Conservation (phyloP, 2,888 invertebrate species). For the Rotaria socialis region DNA sequence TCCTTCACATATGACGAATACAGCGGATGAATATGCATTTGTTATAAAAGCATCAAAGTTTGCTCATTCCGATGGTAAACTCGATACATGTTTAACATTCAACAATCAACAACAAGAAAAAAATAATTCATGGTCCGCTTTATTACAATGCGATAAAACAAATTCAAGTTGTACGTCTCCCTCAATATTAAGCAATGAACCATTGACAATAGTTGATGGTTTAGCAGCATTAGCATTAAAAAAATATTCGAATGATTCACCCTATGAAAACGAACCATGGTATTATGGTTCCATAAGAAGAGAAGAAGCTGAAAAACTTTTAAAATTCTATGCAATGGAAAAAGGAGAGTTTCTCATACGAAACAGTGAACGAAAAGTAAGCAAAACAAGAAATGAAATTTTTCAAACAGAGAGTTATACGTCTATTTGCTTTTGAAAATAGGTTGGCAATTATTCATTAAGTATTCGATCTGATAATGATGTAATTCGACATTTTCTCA, state of each 20-base stretch:
- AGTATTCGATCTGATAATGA: conserved; percentile 81
- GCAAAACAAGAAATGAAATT: neutral
- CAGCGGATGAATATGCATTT: conserved; percentile 10
- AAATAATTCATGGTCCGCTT: neutral
- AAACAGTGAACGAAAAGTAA: conserved; percentile 97
- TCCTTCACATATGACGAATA: conserved; percentile 7
- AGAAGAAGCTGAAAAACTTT: conserved; percentile 87
- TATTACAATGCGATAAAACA: neutral
- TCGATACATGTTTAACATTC: conserved; percentile 14
- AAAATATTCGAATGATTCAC: neutral
- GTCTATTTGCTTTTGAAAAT: neutral
- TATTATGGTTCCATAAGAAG: conserved; percentile 93
- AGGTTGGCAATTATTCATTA: conserved; percentile 1
- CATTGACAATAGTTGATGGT: neutral
- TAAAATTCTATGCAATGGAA: conserved; percentile 81
- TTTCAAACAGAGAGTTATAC: neutral
- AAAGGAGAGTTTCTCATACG: conserved; percentile 97
- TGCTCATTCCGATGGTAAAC: conserved; percentile 35
- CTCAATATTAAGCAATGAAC: neutral
- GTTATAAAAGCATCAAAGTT: conserved; percentile 19
- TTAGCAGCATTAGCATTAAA: conserved; percentile 18
- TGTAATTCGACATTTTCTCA: conserved; percentile 91
- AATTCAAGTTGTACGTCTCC: neutral
- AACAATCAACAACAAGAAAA: neutral
- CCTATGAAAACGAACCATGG: conserved; percentile 68